Base-by-base conservation (phyloP, 1,140 invertebrate species). In the Monochamus saltuarius region DNA sequence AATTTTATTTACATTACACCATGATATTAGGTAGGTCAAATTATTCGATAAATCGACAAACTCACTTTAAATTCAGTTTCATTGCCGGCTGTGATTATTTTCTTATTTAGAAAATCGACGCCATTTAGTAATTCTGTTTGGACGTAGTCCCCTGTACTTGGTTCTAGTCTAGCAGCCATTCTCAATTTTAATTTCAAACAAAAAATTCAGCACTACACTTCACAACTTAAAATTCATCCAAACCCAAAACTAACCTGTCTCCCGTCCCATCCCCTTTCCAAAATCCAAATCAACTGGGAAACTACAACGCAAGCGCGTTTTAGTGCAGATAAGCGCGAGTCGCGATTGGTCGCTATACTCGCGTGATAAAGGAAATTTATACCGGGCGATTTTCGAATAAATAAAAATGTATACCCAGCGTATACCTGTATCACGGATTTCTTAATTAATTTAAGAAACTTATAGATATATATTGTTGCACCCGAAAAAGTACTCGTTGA, bases 81-180 rank as follows among this genome's bases (percentile, higher is more conserved):
- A 42, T 29, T 50, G 43, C 52, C 36, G 37, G 56, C 57, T 53
- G 13, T 37, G 42, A 36, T 56, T n/a, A 14, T 36, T 36, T 47
- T 57, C 9, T 39, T 52, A 61, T 67, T 61, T 59, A 59, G 51
- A 10, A 64, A 61, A 52, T 61, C 57, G 11, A 64, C 38, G 36
- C 56, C 65, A 56, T 52, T 58, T 59, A 62, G n/a, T 10, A 66
- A 46, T 53, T 66, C 64, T 22, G 59, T 67, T 47, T 51, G 34
- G 37, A 67, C 56, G 56, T 40, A 43, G 39, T 67, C 62, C 45
- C 62, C 62, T 14, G 56, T 59, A 55, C 62, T 59, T 56, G 64
- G 51, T 11, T 67, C 59, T 62, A 67, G 59, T 54, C 56, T 67
- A 39, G 65, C 54, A 40, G 59, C 46, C 61, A 62, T 64, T 36